phyloP scores from a whole-genome alignment of 2,888 invertebrate species.

The Cheilosia pagana region DNA sequence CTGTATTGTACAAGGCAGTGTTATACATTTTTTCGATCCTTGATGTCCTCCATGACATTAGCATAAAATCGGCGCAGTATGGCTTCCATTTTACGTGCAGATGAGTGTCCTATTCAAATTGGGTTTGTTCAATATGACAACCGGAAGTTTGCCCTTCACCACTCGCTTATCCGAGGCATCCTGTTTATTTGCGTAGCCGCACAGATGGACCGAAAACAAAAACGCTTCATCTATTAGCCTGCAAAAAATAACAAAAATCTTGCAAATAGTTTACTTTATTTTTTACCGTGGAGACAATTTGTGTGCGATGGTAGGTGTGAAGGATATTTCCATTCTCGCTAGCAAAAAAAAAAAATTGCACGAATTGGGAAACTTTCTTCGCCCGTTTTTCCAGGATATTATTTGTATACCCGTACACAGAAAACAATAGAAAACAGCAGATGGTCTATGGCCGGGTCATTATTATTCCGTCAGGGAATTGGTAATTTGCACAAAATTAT shows the following conservation, averaged over 20 bases:
- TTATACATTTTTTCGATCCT: constrained; percentile 24
- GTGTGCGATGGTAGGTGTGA: constrained; percentile 29
- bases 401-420: background rate
- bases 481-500: constrained; percentile 59
- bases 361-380: background rate
- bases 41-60: constrained; percentile 43
- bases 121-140: constrained; percentile 52
- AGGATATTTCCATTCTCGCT: constrained; percentile 38
- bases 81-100: constrained; percentile 18
- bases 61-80: constrained; percentile 58
- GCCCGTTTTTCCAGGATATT: constrained; percentile 18
- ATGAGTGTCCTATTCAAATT: constrained; percentile 4
- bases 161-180: background rate
- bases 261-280: constrained; percentile 10
- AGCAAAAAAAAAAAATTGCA: too few species aligned
- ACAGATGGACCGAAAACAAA: constrained; percentile 42
- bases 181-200: constrained; percentile 44
- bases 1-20: background rate
- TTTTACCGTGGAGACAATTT: background rate
- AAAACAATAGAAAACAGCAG: constrained; percentile 48
- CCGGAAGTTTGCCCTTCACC: constrained; percentile 10
- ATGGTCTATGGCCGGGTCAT: constrained; percentile 41
- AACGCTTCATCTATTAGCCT: constrained; percentile 43
- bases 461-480: constrained; percentile 48
- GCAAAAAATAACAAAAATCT: constrained; percentile 21